phyloP scores from a whole-genome alignment of 2,888 invertebrate species.

The Synanthedon andrenaeformis region DNA sequence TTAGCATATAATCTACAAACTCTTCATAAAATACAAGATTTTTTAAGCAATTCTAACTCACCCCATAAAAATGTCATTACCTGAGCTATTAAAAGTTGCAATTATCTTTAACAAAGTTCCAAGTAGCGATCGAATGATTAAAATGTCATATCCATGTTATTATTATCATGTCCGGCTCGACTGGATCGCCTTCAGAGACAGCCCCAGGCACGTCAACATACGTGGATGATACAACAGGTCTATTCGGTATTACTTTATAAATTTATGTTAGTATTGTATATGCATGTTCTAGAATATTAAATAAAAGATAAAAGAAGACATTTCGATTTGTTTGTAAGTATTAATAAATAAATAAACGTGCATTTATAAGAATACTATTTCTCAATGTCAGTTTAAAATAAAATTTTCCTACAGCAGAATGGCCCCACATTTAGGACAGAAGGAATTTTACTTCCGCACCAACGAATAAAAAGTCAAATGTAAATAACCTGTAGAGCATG shows the following conservation, averaged over 20 bases:
- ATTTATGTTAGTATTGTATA: not conserved
- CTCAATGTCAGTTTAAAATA: not conserved
- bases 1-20: no score
- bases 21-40: no score
- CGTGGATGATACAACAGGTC: conserved; percentile 26
- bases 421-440: conserved; percentile 46
- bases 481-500: conserved; percentile 58
- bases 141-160: conserved; percentile 31
- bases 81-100: no score
- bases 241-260: conserved; percentile 30
- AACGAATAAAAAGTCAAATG: conserved; percentile 64
- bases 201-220: conserved; percentile 47
- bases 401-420: conserved; percentile 12
- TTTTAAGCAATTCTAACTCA: no score
- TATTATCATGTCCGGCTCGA: conserved; percentile 25
- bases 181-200: conserved; percentile 42
- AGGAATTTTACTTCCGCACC: conserved; percentile 55
- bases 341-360: no score
- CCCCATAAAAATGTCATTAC: no score
- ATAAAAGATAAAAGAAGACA: no score
- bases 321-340: no score
- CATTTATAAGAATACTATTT: no score
- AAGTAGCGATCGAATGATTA: no score
- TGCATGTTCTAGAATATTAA: no score
- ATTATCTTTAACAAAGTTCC: no score